phyloP scores from a whole-genome alignment of 2,113 vertebrate genomes.

The Chlorodrepanis virens region DNA sequence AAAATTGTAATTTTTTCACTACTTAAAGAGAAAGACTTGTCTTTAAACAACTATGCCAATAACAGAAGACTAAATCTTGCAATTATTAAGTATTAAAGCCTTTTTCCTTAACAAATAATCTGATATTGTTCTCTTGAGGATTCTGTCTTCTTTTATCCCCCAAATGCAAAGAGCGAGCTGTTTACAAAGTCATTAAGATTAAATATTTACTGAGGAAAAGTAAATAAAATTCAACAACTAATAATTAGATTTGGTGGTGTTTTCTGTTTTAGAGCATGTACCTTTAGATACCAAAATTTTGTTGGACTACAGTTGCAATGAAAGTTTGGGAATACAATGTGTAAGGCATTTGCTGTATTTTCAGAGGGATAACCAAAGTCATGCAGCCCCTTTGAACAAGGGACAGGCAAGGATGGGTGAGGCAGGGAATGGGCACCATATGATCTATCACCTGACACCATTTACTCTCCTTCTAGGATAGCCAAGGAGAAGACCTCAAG shows the following conservation, averaged over 20 bases:
- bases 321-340: not conserved
- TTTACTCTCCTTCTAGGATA: not conserved
- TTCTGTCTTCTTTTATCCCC: not conserved
- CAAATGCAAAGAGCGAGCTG: not conserved
- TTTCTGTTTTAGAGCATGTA: not conserved
- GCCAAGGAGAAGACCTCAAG: not conserved
- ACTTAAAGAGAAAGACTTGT: not conserved
- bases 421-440: fast-evolving
- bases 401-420: not conserved
- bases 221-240: not conserved
- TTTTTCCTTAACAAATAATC: not conserved
- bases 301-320: not conserved
- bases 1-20: not conserved
- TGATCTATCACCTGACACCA: not conserved
- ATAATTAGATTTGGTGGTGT: not conserved
- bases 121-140: not conserved
- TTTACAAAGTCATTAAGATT: not conserved
- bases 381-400: not conserved
- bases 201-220: not conserved
- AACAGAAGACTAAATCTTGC: not conserved
- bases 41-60: not conserved
- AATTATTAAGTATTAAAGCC: constrained; percentile 26
- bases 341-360: not conserved
- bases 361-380: not conserved
- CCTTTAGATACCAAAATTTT: not conserved